These are phyloP conservation scores for Drosophila trapezifrons DNA, from an alignment of 1,140 invertebrate genomes.

Conservation along the genomic window DNA sequence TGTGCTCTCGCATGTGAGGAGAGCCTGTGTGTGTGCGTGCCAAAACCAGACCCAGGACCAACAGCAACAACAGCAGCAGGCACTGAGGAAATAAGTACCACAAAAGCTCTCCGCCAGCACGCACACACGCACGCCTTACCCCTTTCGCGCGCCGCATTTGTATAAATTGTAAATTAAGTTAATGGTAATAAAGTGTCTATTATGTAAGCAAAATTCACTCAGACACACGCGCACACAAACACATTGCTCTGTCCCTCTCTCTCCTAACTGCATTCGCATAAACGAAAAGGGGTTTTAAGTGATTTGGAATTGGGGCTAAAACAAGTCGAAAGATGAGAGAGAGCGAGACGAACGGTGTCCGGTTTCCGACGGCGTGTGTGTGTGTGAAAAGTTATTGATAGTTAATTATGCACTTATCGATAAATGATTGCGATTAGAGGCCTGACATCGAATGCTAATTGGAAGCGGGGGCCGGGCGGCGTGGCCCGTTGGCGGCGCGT, in stretches of 20 bases:
- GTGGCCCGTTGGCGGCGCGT: background rate
- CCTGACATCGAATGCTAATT: slow-evolving; percentile 12
- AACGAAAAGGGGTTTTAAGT: slow-evolving; percentile 61
- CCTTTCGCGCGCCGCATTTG: slow-evolving; percentile 66
- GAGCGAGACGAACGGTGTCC: no score
- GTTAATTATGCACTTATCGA: slow-evolving; percentile 49
- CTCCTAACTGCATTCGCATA: slow-evolving; percentile 21
- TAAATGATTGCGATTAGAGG: slow-evolving; percentile 33
- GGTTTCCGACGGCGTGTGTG: no score
- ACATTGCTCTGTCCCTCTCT: background rate
- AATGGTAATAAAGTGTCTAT: slow-evolving; percentile 81
- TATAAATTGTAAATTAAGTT: slow-evolving; percentile 80
- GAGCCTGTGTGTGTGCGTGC: slow-evolving; percentile 5
- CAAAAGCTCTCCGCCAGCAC: slow-evolving; percentile 23
- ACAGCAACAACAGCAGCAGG: slow-evolving; percentile 6
- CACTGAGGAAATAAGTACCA: slow-evolving; percentile 16
- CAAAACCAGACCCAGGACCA: slow-evolving; percentile 19
- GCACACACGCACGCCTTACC: slow-evolving; percentile 44
- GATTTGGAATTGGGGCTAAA: slow-evolving; percentile 62
- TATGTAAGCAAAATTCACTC: slow-evolving; percentile 65
- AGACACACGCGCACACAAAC: slow-evolving; percentile 9
- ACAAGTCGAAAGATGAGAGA: background rate
- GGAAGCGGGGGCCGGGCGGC: background rate
- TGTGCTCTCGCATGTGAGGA: slow-evolving; percentile 1
- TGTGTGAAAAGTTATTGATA: slow-evolving; percentile 37